Evolutionary conservation across 2,888 invertebrate species (phyloP).

Genomic region (Lithophane semibrunnea): DNA sequence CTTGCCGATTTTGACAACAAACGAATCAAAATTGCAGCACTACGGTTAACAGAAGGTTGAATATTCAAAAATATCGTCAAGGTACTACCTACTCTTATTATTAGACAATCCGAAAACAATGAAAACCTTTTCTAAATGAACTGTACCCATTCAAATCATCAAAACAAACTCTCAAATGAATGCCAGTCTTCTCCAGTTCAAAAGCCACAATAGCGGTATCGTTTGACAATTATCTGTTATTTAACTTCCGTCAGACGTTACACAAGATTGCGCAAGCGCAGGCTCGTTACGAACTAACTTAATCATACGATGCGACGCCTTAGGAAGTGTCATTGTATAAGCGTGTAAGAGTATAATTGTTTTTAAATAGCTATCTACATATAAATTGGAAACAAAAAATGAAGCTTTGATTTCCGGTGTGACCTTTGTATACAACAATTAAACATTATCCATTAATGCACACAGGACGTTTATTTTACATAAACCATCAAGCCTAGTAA

Average conservation of each 20-base stretch:
- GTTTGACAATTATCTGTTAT: conserved; percentile 44
- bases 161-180: not conserved
- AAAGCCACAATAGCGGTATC: conserved; percentile 41
- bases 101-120: not conserved
- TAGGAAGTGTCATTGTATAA: conserved; percentile 33
- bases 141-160: not conserved
- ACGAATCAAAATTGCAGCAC: not conserved
- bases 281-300: conserved; percentile 27
- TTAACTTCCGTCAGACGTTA: conserved; percentile 50
- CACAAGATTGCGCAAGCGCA: conserved; percentile 46
- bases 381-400: too few species aligned
- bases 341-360: conserved; percentile 1
- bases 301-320: conserved; percentile 19
- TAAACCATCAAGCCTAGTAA: too few species aligned
- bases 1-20: not conserved
- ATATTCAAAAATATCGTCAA: not conserved
- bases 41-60: not conserved
- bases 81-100: too few species aligned
- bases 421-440: not conserved
- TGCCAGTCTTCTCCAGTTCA: conserved; percentile 19
- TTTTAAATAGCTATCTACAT: not conserved
- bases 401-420: not conserved
- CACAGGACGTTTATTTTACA: too few species aligned
- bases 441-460: too few species aligned
- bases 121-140: not conserved